Percentiles rank a stretch among this genome's conserved stretches.
Conservation (phyloP, 1,140 invertebrate species). For the Caenorhabditis remanei region DNA sequence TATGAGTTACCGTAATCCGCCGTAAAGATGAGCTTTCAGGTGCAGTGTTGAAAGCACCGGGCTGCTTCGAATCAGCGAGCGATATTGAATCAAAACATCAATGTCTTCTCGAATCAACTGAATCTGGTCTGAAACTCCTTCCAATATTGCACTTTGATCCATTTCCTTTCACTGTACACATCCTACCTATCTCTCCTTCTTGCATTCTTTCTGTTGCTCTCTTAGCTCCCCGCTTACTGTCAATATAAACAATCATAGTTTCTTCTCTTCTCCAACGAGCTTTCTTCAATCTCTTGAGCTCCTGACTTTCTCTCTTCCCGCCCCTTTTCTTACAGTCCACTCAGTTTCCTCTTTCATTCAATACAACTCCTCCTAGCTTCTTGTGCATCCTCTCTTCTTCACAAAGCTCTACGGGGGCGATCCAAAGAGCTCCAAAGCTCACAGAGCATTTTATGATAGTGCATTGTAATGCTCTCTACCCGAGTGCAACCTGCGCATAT, state of each 20-base stretch:
- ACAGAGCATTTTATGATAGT: slow-evolving; percentile 48
- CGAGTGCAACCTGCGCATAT: slow-evolving; percentile 50
- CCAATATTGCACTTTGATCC: not conserved
- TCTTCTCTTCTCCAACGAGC: slow-evolving; percentile 6
- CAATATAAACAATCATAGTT: slow-evolving; percentile 55
- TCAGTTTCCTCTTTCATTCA: not conserved
- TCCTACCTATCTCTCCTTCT: not conserved
- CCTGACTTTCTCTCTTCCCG: not conserved
- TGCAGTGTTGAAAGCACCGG: too few relatives aligned
- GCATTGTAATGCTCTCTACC: slow-evolving; percentile 37
- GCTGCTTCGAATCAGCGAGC: too few relatives aligned
- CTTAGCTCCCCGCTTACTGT: slow-evolving; percentile 7
- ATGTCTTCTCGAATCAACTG: too few relatives aligned
- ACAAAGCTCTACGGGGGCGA: not conserved
- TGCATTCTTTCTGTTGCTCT: not conserved
- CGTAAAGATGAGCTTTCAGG: too few relatives aligned
- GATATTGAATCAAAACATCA: too few relatives aligned
- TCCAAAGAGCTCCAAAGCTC: slow-evolving; percentile 1
- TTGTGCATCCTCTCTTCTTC: not conserved
- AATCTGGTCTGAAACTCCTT: too few relatives aligned
- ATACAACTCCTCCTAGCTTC: not conserved
- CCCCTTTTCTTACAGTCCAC: slow-evolving; percentile 3
- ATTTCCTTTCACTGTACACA: not conserved
- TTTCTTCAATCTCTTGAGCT: slow-evolving; percentile 13
- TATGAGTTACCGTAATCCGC: too few relatives aligned